phyloP scores from a whole-genome alignment of 1,140 invertebrate species.

The Acyrthosiphon pisum region DNA sequence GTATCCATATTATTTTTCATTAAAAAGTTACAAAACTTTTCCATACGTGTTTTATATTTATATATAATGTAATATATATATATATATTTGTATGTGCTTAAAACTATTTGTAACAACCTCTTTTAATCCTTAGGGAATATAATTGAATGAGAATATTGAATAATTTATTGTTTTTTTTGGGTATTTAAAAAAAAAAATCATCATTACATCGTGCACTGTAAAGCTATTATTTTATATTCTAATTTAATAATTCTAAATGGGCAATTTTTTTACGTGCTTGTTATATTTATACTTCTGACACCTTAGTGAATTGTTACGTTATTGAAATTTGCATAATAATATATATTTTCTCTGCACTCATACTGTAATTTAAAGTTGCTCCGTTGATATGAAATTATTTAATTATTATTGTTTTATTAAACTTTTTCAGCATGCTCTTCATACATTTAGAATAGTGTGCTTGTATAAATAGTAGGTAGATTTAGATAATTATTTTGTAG shows the following conservation, averaged over 20 bases:
- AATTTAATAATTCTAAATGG: not conserved
- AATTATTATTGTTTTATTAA: too few species aligned
- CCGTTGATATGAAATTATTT: too few species aligned
- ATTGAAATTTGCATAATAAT: not conserved
- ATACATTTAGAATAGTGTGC: too few species aligned
- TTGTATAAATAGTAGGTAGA: too few species aligned
- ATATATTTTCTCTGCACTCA: too few species aligned
- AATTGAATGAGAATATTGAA: not conserved
- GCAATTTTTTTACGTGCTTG: not conserved
- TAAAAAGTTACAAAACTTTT: constrained; percentile 31
- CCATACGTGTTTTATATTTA: not conserved
- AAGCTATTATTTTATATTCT: not conserved
- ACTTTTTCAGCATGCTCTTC: too few species aligned
- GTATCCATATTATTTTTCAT: not conserved
- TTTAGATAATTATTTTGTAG: too few species aligned
- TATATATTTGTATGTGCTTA: not conserved
- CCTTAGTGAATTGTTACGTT: not conserved
- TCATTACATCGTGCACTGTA: not conserved
- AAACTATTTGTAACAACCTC: not conserved
- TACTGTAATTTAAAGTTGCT: too few species aligned
- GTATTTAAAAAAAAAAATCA: not conserved
- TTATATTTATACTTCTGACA: not conserved
- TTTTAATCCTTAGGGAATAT: not conserved
- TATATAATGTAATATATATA: not conserved
- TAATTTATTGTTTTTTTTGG: not conserved